phyloP scores from a whole-genome alignment of 2,797 vertebrate genomes.

The Rhabdophis nuchalis region DNA sequence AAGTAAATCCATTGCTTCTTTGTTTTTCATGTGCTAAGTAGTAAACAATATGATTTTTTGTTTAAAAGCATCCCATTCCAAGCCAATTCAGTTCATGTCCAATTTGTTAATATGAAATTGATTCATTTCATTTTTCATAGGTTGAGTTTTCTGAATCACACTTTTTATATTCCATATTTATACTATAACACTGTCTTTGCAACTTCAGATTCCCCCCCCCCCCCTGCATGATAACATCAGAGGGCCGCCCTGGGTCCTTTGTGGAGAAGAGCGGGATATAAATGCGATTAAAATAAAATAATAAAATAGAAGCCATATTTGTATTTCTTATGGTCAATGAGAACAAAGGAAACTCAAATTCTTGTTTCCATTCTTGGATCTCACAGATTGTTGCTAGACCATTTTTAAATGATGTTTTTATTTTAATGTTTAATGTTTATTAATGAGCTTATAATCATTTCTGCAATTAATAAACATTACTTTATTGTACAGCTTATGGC shows the following conservation, averaged over 20 bases:
- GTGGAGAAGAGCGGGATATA: too few relatives aligned
- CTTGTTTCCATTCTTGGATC: neutral
- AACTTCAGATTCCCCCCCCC: neutral
- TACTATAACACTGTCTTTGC: neutral
- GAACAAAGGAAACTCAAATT: neutral
- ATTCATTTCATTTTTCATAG: neutral
- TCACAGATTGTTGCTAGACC: neutral
- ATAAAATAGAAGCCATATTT: neutral
- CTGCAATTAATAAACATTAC: neutral
- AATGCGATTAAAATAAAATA: too few relatives aligned
- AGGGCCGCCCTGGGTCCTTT: too few relatives aligned
- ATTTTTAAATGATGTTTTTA: neutral
- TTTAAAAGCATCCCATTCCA: neutral
- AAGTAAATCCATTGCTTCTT: neutral
- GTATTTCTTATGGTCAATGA: neutral
- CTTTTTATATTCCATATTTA: neutral
- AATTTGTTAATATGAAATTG: neutral
- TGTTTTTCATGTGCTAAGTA: neutral
- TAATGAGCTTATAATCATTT: neutral
- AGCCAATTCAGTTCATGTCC: neutral
- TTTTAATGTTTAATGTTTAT: neutral
- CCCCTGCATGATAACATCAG: neutral
- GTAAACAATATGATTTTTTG: neutral
- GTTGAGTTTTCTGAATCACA: neutral
- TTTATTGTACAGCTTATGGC: neutral